Evolutionary conservation across 2,113 vertebrate species (phyloP), one percentile per base, ranked within the genome.

Genomic region (Peromyscus californicus): DNA sequence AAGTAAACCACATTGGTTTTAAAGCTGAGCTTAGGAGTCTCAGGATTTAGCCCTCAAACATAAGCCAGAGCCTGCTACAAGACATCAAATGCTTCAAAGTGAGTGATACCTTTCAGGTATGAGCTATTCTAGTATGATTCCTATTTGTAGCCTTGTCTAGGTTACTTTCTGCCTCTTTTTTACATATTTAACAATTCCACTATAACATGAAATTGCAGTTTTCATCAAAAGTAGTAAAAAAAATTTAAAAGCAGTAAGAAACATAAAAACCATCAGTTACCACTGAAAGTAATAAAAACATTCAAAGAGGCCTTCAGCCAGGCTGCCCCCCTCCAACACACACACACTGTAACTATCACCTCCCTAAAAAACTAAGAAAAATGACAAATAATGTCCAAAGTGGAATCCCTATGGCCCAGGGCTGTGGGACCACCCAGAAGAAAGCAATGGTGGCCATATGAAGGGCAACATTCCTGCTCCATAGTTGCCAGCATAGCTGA

Each of bases 391-490:
- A 31, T 13, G 13, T 86, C 84, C 97, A 95, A 92, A 96, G 22
- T 82, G 42, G 51, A 78, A 59, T 97, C 89, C n/a, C 93, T 75
- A 91, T 31, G 33, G 96, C 29, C 87, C 82, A 51, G 24, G 59
- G 54, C 72, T 95, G 79, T 89, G 82, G 54, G 97, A 96, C 97
- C 97, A 96, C 97, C 97, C 76, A 0, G 93, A 96, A 97, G 31
- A 96, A 97, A 45, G 63, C 88, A 97, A 97, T 86, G 51, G 90
- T 97, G 67, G 90, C 76, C 78, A 79, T 13, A 36, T 6, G 67
- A 89, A 83, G 90, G 94, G 67, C 86, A 83, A 63, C 45, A 31
- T 89, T 93, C 92, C 96, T 3, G 5, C 48, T 89, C 88, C 67
- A 76, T 11, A 91, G 29, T 90, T 97, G 93, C 96, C 97, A 97